phyloP scores from a whole-genome alignment of 1,140 invertebrate species.

The Lasaia peninsularis region DNA sequence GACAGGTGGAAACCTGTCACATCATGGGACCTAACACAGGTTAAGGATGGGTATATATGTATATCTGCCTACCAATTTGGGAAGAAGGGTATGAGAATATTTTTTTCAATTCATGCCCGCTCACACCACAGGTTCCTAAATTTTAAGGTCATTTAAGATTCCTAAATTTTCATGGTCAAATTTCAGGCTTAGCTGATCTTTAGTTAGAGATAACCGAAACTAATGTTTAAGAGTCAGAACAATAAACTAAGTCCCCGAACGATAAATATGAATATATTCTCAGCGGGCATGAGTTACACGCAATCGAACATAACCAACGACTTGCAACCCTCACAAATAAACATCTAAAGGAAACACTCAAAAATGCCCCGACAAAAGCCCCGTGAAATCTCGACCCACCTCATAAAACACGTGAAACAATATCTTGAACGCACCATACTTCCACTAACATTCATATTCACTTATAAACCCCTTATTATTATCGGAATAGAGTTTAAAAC shows the following conservation, averaged over 20 bases:
- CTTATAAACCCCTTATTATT: conserved; percentile 20
- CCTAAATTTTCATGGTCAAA: too few species aligned
- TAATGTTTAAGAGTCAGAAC: conserved; percentile 27
- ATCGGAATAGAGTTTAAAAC: conserved; percentile 29
- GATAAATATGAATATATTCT: conserved; percentile 47
- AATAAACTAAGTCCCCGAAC: conserved; percentile 40
- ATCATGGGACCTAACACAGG: too few species aligned
- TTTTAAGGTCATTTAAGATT: too few species aligned
- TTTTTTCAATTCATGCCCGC: too few species aligned
- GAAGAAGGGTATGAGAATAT: too few species aligned
- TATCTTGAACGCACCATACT: conserved; percentile 55
- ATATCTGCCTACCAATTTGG: too few species aligned
- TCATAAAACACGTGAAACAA: conserved; percentile 76
- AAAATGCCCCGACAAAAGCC: conserved; percentile 59
- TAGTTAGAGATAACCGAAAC: too few species aligned
- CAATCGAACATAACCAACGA: conserved; percentile 38
- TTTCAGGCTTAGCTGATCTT: too few species aligned
- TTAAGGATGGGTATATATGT: too few species aligned
- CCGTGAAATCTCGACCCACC: conserved; percentile 70
- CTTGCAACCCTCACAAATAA: conserved; percentile 23
- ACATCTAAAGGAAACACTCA: conserved; percentile 56
- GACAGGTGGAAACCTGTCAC: too few species aligned
- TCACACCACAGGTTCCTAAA: too few species aligned
- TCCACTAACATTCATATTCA: conserved; percentile 16
- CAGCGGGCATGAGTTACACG: conserved; percentile 51